Evolutionary conservation across 2,888 invertebrate genomes (phyloP), one percentile per base, ranked within the genome.

Genomic region (Eremobia ochroleuca): DNA sequence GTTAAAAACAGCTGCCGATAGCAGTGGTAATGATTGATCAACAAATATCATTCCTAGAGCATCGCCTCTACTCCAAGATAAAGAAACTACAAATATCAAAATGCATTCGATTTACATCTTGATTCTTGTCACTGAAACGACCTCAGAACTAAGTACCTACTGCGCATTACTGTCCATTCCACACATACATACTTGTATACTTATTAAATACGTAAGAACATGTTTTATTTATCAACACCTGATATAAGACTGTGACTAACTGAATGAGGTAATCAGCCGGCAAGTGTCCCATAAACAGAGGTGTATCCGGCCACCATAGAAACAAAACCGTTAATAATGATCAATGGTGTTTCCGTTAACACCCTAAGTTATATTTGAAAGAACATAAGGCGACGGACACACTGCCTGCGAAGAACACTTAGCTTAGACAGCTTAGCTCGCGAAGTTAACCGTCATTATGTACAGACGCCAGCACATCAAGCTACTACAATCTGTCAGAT

Each of bases 301-400:
- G 21, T 40, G 55, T 72, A 81, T 88, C 88, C 88, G 88, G 87
- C 59, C 78, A 77, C 88, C 84, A 84, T 87, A 84, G 79, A 79
- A 73, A 79, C 82, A 81, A 85, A 77, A 86, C 88, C 89, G 88
- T 88, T 88, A 88, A 88, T 87, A 88, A 88, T 88, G 80, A 79
- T 88, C 88, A 85, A 88, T 87, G 76, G 82, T 31, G 77, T 85
- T 85, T 89, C 88, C 89, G 87, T 76, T 87, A 82, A 73, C 72
- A 77, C 77, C 58, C 74, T 76, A 73, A 76, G 73, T 77, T 79
- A 71, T 71, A 78, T 73, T 74, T 73, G 66, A 77, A 73, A 73
- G 59, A 72, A 71, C 66, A 55, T 73, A 71, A 74, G 55, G 59
- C 37, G 13, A 8, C 25, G 55, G 6, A 0, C 13, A 31, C 40